These are phyloP conservation scores for Procambarus clarkii DNA, from an alignment of 1,140 invertebrate genomes.

Conservation along the genomic window DNA sequence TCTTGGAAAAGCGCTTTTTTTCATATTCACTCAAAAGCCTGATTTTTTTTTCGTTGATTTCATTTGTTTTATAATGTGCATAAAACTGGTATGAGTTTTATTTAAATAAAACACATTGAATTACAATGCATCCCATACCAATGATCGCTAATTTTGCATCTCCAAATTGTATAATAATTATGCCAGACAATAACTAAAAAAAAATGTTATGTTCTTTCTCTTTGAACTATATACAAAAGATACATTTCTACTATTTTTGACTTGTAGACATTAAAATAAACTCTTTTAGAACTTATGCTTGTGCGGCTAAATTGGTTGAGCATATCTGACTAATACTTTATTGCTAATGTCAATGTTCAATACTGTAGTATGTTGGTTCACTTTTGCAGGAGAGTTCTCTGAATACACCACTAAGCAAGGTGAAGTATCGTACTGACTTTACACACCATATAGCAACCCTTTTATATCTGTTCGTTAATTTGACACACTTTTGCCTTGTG, in stretches of 20 bases:
- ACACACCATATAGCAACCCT: slow-evolving; percentile 33
- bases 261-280: neutral
- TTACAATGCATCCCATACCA: neutral
- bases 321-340: neutral
- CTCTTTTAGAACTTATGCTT: neutral
- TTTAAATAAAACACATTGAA: neutral
- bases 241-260: neutral
- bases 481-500: neutral
- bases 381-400: slow-evolving; percentile 62
- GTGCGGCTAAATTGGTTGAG: neutral
- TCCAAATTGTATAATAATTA: neutral
- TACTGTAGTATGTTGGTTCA: slow-evolving; percentile 44
- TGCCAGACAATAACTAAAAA: neutral
- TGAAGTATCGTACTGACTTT: slow-evolving; percentile 73
- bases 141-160: neutral
- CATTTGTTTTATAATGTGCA: neutral
- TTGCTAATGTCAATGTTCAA: slow-evolving; percentile 9
- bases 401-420: slow-evolving; percentile 77
- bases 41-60: neutral
- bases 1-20: neutral
- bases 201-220: neutral
- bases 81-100: neutral
- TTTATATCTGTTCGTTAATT: neutral
- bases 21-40: neutral
- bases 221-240: neutral